phyloP scores from a whole-genome alignment of 2,888 invertebrate species.

The Zonitis immaculata region DNA sequence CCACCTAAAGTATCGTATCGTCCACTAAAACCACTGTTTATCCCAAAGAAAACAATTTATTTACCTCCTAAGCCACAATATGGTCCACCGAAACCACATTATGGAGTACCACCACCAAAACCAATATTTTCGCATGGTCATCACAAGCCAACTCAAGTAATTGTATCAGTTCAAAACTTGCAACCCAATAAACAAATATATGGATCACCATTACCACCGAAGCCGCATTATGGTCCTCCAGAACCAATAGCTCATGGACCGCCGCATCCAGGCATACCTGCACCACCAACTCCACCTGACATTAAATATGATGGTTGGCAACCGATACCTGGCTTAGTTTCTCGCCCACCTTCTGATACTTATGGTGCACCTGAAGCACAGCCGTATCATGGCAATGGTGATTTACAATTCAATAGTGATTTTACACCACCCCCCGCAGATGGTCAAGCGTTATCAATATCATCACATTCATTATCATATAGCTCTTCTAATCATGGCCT shows the following conservation, averaged over 20 bases:
- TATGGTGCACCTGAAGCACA: slow-evolving; percentile 38
- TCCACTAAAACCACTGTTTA: slow-evolving; percentile 39
- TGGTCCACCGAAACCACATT: slow-evolving; percentile 36
- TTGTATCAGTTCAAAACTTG: slow-evolving; percentile 5
- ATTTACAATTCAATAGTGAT: slow-evolving; percentile 44
- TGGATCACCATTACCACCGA: slow-evolving; percentile 49
- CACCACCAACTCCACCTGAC: slow-evolving; percentile 70
- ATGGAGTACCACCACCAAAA: slow-evolving; percentile 19
- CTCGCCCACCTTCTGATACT: slow-evolving; percentile 38
- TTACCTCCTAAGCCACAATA: slow-evolving; percentile 42
- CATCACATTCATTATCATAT: slow-evolving; percentile 16
- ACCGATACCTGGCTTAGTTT: slow-evolving; percentile 68
- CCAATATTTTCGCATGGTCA: neutral
- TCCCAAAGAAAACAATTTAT: slow-evolving; percentile 39
- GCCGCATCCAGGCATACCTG: slow-evolving; percentile 65
- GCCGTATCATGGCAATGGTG: slow-evolving; percentile 39
- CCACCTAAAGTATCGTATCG: slow-evolving; percentile 42
- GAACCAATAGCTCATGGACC: slow-evolving; percentile 56
- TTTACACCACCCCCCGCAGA: slow-evolving; percentile 38
- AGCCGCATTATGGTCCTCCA: slow-evolving; percentile 55
- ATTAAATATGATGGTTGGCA: slow-evolving; percentile 83
- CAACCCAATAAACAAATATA: slow-evolving; percentile 38
- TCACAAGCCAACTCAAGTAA: slow-evolving; percentile 9
- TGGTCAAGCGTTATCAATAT: slow-evolving; percentile 21
- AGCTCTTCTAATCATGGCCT: slow-evolving; percentile 30